A percentile compares a stretch with the other conserved stretches of the same genome.
phyloP scores from a whole-genome alignment of 2,113 vertebrate species.

The Cnemophilus loriae region DNA sequence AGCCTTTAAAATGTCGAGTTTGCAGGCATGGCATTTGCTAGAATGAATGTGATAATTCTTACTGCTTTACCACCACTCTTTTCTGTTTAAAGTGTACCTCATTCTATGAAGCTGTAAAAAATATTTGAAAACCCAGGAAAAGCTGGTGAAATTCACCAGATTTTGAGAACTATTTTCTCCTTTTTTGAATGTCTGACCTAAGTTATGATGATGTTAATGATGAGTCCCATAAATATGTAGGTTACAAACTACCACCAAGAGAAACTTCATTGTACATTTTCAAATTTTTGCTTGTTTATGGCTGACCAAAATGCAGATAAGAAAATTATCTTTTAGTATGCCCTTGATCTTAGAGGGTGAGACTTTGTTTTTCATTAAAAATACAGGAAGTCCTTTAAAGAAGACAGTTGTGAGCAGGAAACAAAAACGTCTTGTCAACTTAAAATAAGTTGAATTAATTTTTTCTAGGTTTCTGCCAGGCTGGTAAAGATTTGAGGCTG shows the following conservation, averaged over 20 bases:
- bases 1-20: neutral
- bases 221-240: neutral
- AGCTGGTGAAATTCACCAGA: neutral
- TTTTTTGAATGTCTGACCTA: neutral
- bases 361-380: neutral
- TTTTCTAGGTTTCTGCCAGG: constrained; percentile 88
- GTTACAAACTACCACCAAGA: neutral
- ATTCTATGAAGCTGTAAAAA: neutral
- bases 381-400: neutral
- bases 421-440: neutral
- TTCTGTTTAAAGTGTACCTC: neutral
- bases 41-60: neutral
- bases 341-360: neutral
- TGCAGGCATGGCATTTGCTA: neutral
- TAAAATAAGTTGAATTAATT: neutral
- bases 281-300: neutral
- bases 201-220: neutral
- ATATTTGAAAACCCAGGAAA: neutral
- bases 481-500: constrained; percentile 89
- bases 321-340: neutral
- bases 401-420: neutral
- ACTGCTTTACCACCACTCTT: neutral
- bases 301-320: neutral
- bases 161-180: neutral
- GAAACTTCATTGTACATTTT: neutral